Evolutionary conservation across 2,797 vertebrate genomes (phyloP), one percentile per base, ranked within the genome.

Genomic region (Acanthurus tractus): DNA sequence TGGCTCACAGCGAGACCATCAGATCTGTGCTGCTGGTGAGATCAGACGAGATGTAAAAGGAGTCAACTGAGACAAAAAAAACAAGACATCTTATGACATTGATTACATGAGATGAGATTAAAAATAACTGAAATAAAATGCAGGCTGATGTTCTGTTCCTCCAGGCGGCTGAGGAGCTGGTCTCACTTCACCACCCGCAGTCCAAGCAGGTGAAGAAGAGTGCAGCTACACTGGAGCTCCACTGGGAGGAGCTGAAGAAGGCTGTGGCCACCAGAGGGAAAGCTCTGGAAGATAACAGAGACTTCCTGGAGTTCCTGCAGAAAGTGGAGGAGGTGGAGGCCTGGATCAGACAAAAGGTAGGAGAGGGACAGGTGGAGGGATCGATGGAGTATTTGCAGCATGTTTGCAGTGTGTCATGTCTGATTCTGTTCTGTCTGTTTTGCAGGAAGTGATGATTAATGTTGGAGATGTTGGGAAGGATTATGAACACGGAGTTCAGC

Each of bases 311-410:
- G 88, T 98, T 98, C 87, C 93, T 98, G 44, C 96, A 96, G 87
- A 96, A 95, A 76, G 96, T 95, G 12, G 96, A 98, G 25, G 92
- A 96, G 42, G 95, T 97, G 76, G 97, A 98, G 88, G 93, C 96
- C 81, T 98, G 97, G 97, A 97, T 98, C 84, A 93, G 96, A 79
- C 95, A 97, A 59, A 97, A 96, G 96, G 97, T 97, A 74, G 4
- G 50, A 53, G 50, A 15, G 5, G 29, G 29, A 34, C 29, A 34
- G 29, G 29, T 0, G 18, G 55, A 20, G 1, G 18, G 18, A 25
- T 2, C 9, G 52, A 8, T 6, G 8, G 44, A 23, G 22, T 45
- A 14, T 44, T 14, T 54, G 1, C 14, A 8, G 2, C 0, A 12
- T 59, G 10, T 48, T 12, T 23, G 2, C 66, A n/a, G 13, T 15